Percentiles rank a stretch among this genome's conserved stretches.
These are phyloP conservation scores for Oryzias melastigma DNA, from an alignment of 2,113 vertebrate species.

Conservation along the genomic window DNA sequence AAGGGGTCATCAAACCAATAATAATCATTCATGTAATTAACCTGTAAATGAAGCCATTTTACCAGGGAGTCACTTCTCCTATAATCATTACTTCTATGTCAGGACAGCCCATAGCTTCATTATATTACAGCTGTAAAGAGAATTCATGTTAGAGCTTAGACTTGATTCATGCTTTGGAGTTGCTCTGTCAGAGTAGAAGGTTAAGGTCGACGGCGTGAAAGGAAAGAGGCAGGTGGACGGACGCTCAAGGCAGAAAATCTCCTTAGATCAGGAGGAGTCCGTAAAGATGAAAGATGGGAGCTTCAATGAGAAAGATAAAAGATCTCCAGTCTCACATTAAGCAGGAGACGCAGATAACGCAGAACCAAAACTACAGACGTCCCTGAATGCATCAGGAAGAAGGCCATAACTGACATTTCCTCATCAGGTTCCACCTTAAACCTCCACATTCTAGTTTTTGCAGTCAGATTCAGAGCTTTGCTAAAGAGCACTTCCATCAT, in stretches of 20 bases:
- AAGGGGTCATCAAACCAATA: neutral
- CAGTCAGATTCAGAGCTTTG: slow-evolving; percentile 4
- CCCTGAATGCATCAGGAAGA: neutral
- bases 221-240: neutral
- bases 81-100: no score
- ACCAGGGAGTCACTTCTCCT: no score
- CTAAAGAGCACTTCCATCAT: slow-evolving; percentile 14
- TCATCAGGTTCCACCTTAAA: neutral
- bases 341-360: slow-evolving; percentile 18
- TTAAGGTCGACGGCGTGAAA: neutral
- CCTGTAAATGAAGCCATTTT: no score
- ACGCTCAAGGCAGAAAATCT: neutral
- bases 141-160: no score
- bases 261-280: slow-evolving; percentile 1
- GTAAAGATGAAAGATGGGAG: slow-evolving; percentile 3
- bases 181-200: neutral
- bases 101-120: no score
- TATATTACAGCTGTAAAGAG: no score
- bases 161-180: neutral
- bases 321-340: neutral
- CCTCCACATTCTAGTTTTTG: no score
- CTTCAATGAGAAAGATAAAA: slow-evolving; percentile 8
- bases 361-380: slow-evolving; percentile 1
- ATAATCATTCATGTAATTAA: no score
- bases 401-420: slow-evolving; percentile 5